Percentiles rank a stretch among this genome's conserved stretches.
Evolutionary conservation across 2,888 invertebrate genomes (phyloP).

Genomic region (Malthinus flaveolus): DNA sequence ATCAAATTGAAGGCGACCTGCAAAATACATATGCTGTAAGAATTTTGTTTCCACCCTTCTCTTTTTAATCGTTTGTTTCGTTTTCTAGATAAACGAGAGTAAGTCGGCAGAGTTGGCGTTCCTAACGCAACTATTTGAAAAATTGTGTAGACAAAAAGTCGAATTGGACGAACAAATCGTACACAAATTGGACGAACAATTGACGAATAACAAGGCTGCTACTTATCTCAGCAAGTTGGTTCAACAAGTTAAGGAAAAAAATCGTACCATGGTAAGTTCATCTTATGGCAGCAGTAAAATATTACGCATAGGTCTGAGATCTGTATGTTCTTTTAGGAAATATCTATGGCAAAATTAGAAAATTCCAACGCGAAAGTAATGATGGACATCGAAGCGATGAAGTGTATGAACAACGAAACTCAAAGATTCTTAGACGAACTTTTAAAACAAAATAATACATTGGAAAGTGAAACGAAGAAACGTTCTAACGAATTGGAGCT

Average conservation of each 20-base stretch:
- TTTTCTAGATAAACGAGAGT: slow-evolving; percentile 35
- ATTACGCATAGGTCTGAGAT: not conserved
- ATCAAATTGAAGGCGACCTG: slow-evolving; percentile 66
- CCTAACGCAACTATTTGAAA: slow-evolving; percentile 55
- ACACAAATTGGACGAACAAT: slow-evolving; percentile 66
- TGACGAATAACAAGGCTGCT: slow-evolving; percentile 70
- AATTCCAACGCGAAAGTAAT: slow-evolving; percentile 62
- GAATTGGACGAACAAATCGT: slow-evolving; percentile 68
- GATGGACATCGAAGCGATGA: slow-evolving; percentile 62
- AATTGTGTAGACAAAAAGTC: slow-evolving; percentile 58
- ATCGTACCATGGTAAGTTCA: slow-evolving; percentile 52
- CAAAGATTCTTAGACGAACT: slow-evolving; percentile 50
- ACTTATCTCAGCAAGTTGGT: slow-evolving; percentile 56
- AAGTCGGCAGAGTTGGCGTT: slow-evolving; percentile 27
- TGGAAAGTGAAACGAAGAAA: slow-evolving; percentile 54
- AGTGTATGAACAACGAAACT: slow-evolving; percentile 41
- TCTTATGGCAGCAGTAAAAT: too few relatives aligned
- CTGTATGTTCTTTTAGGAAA: slow-evolving; percentile 52
- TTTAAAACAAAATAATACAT: slow-evolving; percentile 46
- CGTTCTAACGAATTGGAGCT: slow-evolving; percentile 55
- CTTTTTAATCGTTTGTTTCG: not conserved
- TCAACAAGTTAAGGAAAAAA: slow-evolving; percentile 53
- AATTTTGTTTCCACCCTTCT: not conserved
- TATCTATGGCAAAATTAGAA: slow-evolving; percentile 59
- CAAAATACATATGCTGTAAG: slow-evolving; percentile 54